Base-by-base conservation (phyloP, 1,140 invertebrate genomes). In the Drosophila santomea region DNA sequence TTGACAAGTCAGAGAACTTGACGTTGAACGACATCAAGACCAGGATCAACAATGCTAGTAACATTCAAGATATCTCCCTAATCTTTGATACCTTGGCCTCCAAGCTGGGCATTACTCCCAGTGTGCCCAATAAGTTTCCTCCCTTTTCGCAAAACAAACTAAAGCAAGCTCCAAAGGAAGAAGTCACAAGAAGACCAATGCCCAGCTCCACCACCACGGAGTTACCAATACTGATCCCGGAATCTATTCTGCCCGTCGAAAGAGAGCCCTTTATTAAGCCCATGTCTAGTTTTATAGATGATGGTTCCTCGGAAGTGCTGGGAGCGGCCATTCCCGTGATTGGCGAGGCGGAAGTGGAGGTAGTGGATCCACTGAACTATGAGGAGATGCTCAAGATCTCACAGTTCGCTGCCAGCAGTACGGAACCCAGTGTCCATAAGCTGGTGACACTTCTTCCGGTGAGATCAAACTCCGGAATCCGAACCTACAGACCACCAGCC, bases 11-110 rank as follows among this genome's bases (percentile, higher is more conserved):
- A 0, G 91, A 91, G 44, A 90, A 90, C 32, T 35, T 91, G 0
- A 90, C 90, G 11, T 35, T 91, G 14, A 74, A 89, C 17, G 90
- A 90, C 4, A 85, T 91, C 50, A 92, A 92, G 38, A 91, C 80
- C 2, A 61, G 80, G 1, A 92, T 91, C n/a, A 91, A 92, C 44
- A 92, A 92, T 75, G 90, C 91, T 35, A 91, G 74, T 45, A 92
- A 92, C 55, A 92, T 92, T 25, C 86, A 92, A 63, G 90, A 92
- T 17, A 92, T 92, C 12, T 92, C 91, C 6, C 54, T 92, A 1
- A 92, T 92, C 41, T 92, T 92, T 47, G 92, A 92, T 52, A 92
- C 91, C 0, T 61, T 92, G 0, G 91, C 91, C 55, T 92, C 92
- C 11, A 92, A 92, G 51, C 57, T 92, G 72, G 91, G 91, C n/a